phyloP scores from a whole-genome alignment of 2,888 invertebrate genomes.

The Pachycephus smyrnensis region DNA sequence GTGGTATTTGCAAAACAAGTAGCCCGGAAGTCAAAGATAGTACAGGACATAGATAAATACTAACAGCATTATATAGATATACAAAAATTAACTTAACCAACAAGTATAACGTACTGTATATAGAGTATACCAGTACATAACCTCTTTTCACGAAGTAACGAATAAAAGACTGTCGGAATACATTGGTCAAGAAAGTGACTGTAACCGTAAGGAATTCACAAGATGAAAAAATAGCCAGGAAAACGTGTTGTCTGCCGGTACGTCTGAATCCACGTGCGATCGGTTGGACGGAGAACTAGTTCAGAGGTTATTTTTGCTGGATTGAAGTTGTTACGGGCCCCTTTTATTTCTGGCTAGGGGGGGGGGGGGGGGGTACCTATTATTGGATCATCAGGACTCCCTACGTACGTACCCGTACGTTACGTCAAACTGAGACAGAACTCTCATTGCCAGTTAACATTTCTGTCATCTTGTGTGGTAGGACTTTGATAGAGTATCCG shows the following conservation, averaged over 20 bases:
- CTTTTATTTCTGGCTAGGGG: background rate
- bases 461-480: background rate
- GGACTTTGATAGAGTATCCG: background rate
- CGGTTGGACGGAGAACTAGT: background rate
- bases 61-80: too few species aligned
- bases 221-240: background rate
- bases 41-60: background rate
- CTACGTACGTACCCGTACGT: background rate
- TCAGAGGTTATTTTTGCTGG: slow-evolving; percentile 1
- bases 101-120: background rate
- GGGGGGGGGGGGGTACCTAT: too few species aligned
- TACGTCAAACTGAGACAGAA: background rate
- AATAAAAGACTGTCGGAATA: background rate
- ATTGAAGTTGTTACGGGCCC: background rate
- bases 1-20: background rate
- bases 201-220: background rate
- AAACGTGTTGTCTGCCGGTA: slow-evolving; percentile 2
- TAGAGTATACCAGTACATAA: background rate
- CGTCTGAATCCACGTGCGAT: background rate
- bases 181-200: background rate
- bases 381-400: background rate
- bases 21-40: background rate
- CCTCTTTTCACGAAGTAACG: background rate
- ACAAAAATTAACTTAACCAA: too few species aligned
- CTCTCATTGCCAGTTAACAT: background rate